phyloP scores from a whole-genome alignment of 2,797 vertebrate genomes.

The Etheostoma perlongum region DNA sequence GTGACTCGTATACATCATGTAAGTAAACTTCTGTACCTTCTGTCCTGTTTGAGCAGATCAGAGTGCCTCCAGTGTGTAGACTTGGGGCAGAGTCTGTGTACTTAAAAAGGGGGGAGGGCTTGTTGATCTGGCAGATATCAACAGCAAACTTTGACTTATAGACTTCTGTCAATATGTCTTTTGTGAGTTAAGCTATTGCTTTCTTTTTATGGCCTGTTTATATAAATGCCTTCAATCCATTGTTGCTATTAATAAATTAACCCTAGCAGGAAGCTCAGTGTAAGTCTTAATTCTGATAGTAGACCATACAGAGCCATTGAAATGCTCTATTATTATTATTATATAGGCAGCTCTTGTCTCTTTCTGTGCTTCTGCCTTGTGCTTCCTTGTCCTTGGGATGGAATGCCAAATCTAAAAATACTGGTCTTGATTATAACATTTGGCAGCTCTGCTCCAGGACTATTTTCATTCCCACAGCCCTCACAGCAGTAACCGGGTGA shows the following conservation, averaged over 20 bases:
- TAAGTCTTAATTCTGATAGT: neutral
- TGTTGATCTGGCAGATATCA: conserved; percentile 6
- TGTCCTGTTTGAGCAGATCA: conserved; percentile 29
- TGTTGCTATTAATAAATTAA: neutral
- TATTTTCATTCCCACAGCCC: conserved; percentile 48
- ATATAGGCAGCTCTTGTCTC: conserved; percentile 14
- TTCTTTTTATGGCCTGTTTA: neutral
- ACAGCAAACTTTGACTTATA: neutral
- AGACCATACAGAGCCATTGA: neutral
- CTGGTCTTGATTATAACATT: conserved; percentile 65
- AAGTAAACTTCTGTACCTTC: conserved; percentile 61
- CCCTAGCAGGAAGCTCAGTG: neutral
- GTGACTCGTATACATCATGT: conserved; percentile 39
- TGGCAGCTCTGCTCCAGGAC: conserved; percentile 52
- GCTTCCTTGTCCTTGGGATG: conserved; percentile 44
- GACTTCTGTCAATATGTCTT: neutral
- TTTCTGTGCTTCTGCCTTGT: conserved; percentile 22
- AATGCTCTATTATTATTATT: neutral
- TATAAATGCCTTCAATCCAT: neutral
- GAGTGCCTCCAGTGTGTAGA: conserved; percentile 28
- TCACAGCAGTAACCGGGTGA: conserved; percentile 32
- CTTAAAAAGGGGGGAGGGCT: neutral
- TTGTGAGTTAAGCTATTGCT: neutral
- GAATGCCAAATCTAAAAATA: conserved; percentile 72
- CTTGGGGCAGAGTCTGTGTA: conserved; percentile 12